Conservation (phyloP, 2,113 vertebrate genomes). For the Hucho hucho region DNA sequence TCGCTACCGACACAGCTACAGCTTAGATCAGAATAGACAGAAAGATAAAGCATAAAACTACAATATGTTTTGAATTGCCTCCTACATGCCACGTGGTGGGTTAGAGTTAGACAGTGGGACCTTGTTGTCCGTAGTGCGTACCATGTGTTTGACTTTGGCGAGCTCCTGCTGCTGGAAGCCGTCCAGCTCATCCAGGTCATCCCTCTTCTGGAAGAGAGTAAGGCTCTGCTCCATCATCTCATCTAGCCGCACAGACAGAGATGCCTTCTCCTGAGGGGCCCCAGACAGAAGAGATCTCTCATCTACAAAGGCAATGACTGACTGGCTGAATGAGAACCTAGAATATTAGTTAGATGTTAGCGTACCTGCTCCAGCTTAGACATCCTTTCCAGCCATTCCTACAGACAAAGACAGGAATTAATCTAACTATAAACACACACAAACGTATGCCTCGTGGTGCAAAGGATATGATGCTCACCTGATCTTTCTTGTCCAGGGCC, state of each 20-base stretch:
- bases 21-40: background rate
- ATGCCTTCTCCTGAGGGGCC: conserved; percentile 80
- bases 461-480: conserved; percentile 71
- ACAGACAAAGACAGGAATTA: conserved; percentile 40
- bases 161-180: conserved; percentile 96
- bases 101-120: background rate
- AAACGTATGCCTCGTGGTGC: too few species aligned
- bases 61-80: background rate
- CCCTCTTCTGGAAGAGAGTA: conserved; percentile 90
- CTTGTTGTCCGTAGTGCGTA: conserved; percentile 44
- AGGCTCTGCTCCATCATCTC: conserved; percentile 85
- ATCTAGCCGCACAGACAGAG: conserved; percentile 77
- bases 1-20: background rate
- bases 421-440: background rate
- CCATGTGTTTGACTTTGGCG: conserved; percentile 97
- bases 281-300: background rate
- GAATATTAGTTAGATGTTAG: conserved; percentile 12
- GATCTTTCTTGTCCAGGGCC: conserved; percentile 91
- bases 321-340: background rate
- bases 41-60: background rate
- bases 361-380: conserved; percentile 83
- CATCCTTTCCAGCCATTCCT: conserved; percentile 94
- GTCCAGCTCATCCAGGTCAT: conserved; percentile 92
- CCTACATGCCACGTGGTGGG: background rate
- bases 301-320: too few species aligned